Base-by-base conservation (phyloP, 2,113 vertebrate genomes). In the Sprattus sprattus region DNA sequence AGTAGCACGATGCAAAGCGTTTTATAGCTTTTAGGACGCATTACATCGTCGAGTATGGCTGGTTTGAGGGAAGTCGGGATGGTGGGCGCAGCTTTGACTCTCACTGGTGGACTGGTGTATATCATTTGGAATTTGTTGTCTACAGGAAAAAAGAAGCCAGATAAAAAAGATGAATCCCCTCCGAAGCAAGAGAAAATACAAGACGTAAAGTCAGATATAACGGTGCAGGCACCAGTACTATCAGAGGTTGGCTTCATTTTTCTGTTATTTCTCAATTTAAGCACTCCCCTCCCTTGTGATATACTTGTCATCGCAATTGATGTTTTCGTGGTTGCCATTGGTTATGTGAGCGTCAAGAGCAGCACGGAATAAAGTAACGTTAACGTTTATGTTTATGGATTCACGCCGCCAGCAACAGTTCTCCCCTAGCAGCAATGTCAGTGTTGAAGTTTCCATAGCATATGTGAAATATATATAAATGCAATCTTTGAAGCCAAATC, bases 91-190 rank as follows among this genome's bases (percentile, higher is more conserved):
- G 92, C 94, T 22, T 89, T 91, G 6, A 93, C 89, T 0, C 0
- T 95, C 0, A 92, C 94, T 0, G 96, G 93, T 0, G 95, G 93
- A 18, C 87, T 93, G 67, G 94, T 91, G 0, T 95, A 92, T 78
- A n/a, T 90, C 0, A 0, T 94, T 44, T 96, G 95, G 94, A 94
- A 16, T 47, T 91, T 89, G 47, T 44, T 88, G 57, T 81, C 88
- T 45, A 49, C 84, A 86, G 83, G 78, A 71, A 10, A 20, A 54
- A 64, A 57, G 15, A 85, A 82, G 75, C 46, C 4, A 9, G 15
- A 11, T 0, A 28, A 5, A 47, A 3, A 82, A 25, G 10, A 57
- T n/a, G 71, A 44, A 4, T 28, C 4, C 71, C 11, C 45, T 25
- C 7, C 47, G 25, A 45, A 86, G 8, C 10, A 7, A 39, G 50